phyloP scores from a whole-genome alignment of 2,888 invertebrate genomes.

The Synanthedon vespiformis region DNA sequence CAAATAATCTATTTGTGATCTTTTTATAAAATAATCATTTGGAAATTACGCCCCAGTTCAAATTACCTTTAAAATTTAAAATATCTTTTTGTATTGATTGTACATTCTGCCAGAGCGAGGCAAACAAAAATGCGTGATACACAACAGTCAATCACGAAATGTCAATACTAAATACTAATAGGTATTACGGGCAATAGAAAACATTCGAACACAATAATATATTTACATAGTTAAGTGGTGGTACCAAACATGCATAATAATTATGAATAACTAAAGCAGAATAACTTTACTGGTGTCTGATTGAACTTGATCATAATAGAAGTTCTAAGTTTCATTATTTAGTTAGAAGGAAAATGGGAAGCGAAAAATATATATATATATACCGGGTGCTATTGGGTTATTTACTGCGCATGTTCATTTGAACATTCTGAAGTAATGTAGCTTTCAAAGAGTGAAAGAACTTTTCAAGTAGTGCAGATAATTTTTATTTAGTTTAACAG shows the following conservation, averaged over 20 bases:
- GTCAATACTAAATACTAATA: not conserved
- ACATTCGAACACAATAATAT: not conserved
- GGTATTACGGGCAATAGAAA: not conserved
- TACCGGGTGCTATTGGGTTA: not conserved
- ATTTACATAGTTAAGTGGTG: not conserved
- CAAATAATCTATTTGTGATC: no score
- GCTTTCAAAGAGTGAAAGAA: not conserved
- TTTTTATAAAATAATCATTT: no score
- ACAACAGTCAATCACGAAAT: conserved; percentile 1
- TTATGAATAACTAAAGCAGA: no score
- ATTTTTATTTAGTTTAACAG: no score
- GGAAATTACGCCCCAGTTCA: no score
- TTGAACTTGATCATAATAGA: no score
- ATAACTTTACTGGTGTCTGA: no score
- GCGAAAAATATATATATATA: no score
- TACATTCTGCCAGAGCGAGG: not conserved
- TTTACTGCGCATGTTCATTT: not conserved
- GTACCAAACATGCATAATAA: not conserved
- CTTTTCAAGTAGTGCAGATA: not conserved
- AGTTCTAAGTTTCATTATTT: no score
- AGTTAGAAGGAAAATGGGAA: no score
- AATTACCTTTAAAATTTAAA: no score
- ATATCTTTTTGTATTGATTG: not conserved
- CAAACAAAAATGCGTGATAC: not conserved
- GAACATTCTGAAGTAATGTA: not conserved